Evolutionary conservation across 1,140 invertebrate genomes (phyloP).

Genomic region (Drosophila jambulina): DNA sequence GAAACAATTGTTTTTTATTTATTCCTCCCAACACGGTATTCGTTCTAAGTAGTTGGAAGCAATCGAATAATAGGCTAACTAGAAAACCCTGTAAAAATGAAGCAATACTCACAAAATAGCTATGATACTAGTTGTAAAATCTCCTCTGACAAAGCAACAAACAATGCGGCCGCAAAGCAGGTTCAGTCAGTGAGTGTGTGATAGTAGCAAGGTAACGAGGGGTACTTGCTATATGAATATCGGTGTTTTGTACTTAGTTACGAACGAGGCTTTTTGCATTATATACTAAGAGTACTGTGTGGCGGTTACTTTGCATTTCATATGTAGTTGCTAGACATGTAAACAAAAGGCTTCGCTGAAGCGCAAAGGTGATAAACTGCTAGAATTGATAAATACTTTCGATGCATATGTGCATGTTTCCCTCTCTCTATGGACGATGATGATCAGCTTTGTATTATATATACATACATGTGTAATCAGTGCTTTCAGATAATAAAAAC

Average conservation of each 20-base stretch:
- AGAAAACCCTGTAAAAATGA: constrained; percentile 80
- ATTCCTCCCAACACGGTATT: constrained; percentile 11
- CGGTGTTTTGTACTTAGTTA: constrained; percentile 33
- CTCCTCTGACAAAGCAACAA: constrained; percentile 58
- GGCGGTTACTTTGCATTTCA: constrained; percentile 69
- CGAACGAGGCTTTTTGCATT: constrained; percentile 16
- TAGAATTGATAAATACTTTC: constrained; percentile 23
- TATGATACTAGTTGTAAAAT: constrained; percentile 84
- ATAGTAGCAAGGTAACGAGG: constrained; percentile 64
- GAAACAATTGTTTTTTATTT: constrained; percentile 37
- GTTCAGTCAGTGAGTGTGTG: constrained; percentile 63
- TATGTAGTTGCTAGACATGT: constrained; percentile 56
- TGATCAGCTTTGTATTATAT: constrained; percentile 36
- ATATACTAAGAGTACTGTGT: constrained; percentile 57
- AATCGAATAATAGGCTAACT: constrained; percentile 46
- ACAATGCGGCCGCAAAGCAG: constrained; percentile 62
- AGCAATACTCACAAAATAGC: constrained; percentile 85
- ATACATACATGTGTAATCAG: constrained; percentile 17
- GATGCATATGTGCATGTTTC: constrained; percentile 9
- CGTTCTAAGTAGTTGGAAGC: constrained; percentile 42
- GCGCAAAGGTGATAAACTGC: constrained; percentile 77
- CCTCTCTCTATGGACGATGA: constrained; percentile 5
- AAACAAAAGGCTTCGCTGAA: constrained; percentile 76
- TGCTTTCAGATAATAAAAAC: constrained; percentile 38
- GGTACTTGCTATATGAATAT: constrained; percentile 36